Conservation (phyloP, 2,888 invertebrate genomes). For the Erebia ligea region DNA sequence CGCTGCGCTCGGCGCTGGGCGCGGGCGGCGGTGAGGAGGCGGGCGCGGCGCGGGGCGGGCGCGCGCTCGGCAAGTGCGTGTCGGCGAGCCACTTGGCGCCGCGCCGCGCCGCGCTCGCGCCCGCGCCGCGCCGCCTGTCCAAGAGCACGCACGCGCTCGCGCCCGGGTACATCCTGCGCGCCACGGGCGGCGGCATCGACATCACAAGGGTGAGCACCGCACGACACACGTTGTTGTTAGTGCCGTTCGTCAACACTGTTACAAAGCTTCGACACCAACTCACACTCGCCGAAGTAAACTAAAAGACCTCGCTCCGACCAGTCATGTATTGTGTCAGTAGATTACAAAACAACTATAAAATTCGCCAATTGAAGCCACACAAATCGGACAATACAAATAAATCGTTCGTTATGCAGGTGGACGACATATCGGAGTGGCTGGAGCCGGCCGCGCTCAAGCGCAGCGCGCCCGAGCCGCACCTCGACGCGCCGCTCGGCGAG, state of each 20-base stretch:
- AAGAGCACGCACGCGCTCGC: constrained; percentile 59
- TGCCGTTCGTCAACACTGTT: too few species aligned
- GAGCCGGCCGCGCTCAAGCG: constrained; percentile 67
- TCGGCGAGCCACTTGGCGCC: constrained; percentile 68
- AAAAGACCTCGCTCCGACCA: too few species aligned
- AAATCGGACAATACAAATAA: background rate
- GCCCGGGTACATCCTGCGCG: constrained; percentile 72
- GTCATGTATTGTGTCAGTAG: background rate
- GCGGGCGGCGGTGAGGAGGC: constrained; percentile 65
- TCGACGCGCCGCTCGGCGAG: constrained; percentile 51
- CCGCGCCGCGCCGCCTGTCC: constrained; percentile 45
- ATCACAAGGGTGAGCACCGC: constrained; percentile 62
- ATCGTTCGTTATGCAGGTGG: constrained; percentile 56
- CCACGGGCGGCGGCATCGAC: constrained; percentile 60
- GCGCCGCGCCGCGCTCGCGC: constrained; percentile 42
- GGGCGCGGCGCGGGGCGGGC: constrained; percentile 33
- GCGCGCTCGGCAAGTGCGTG: constrained; percentile 73
- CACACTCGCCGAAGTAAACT: too few species aligned
- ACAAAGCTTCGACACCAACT: too few species aligned
- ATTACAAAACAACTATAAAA: background rate
- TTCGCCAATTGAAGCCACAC: background rate
- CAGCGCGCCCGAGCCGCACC: constrained; percentile 58
- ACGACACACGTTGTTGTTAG: background rate
- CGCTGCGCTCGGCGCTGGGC: constrained; percentile 51
- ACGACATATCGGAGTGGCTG: constrained; percentile 75